Evolutionary conservation across 2,888 invertebrate species (phyloP).

Genomic region (Tupiocoris notatus): DNA sequence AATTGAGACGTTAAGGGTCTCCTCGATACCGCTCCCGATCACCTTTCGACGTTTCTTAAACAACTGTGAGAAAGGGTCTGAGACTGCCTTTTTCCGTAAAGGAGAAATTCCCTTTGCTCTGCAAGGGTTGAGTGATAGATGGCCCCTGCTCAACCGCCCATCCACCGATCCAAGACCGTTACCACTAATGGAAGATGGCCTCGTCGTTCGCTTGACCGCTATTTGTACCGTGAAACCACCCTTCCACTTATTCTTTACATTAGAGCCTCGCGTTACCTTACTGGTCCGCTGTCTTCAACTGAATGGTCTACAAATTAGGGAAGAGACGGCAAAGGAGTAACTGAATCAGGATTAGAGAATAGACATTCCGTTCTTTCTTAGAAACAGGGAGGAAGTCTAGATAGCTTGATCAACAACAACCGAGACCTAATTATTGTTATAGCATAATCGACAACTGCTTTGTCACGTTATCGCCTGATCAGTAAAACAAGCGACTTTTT

Average conservation of each 20-base stretch:
- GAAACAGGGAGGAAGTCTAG: too few relatives aligned
- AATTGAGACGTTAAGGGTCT: background rate
- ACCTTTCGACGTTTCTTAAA: background rate
- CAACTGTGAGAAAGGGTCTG: background rate
- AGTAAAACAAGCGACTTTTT: too few relatives aligned
- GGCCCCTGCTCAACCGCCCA: background rate
- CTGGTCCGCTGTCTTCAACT: background rate
- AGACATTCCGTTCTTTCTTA: too few relatives aligned
- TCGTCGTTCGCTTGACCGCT: conserved; percentile 35
- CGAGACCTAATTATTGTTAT: too few relatives aligned
- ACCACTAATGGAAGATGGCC: conserved; percentile 33
- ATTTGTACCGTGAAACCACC: conserved; percentile 39
- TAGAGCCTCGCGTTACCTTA: conserved; percentile 10
- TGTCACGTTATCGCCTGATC: too few relatives aligned
- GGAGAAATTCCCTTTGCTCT: background rate
- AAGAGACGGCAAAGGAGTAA: background rate
- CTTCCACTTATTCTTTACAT: conserved; percentile 37
- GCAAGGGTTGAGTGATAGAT: background rate
- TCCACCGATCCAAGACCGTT: conserved; percentile 11
- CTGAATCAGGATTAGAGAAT: background rate
- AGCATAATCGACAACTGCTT: too few relatives aligned
- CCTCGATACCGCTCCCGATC: background rate
- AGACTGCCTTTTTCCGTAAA: background rate
- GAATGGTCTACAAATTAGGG: conserved; percentile 26
- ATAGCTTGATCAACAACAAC: too few relatives aligned